Evolutionary conservation across 2,888 invertebrate species (phyloP).

Genomic region (Drosophila austrosaltans): DNA sequence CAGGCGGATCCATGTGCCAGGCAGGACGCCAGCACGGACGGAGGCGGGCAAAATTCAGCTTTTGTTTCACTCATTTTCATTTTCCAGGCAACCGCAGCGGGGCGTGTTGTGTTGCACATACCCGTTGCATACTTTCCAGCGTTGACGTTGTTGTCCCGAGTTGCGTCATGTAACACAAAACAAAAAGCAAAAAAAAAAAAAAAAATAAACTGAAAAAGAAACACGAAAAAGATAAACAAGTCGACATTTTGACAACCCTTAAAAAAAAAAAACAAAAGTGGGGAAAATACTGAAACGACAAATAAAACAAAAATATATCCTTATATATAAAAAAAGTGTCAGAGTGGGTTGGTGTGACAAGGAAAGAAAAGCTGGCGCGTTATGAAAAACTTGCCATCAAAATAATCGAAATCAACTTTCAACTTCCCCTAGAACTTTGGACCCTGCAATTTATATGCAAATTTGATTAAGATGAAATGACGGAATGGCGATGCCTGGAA

Average conservation of each 20-base stretch:
- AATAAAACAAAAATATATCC: neutral
- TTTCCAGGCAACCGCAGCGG: conserved; percentile 44
- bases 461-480: conserved; percentile 65
- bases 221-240: conserved; percentile 63
- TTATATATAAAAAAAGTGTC: conserved; percentile 46
- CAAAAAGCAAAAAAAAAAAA: neutral
- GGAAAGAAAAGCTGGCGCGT: conserved; percentile 21
- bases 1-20: neutral
- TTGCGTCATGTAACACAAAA: conserved; percentile 59
- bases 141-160: conserved; percentile 33
- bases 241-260: conserved; percentile 65
- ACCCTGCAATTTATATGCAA: conserved; percentile 74
- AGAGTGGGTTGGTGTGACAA: neutral
- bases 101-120: conserved; percentile 11
- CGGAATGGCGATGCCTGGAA: conserved; percentile 2
- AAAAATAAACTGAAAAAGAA: neutral
- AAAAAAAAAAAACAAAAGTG: neutral
- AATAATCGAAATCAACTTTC: conserved; percentile 75
- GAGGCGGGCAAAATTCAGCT: conserved; percentile 32
- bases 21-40: neutral
- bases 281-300: neutral
- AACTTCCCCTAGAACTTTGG: conserved; percentile 50
- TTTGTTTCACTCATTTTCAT: conserved; percentile 58
- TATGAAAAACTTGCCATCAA: conserved; percentile 69
- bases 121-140: conserved; percentile 26